These are phyloP conservation scores for Aporophyla nigra DNA, from an alignment of 2,888 invertebrate species.

Conservation along the genomic window DNA sequence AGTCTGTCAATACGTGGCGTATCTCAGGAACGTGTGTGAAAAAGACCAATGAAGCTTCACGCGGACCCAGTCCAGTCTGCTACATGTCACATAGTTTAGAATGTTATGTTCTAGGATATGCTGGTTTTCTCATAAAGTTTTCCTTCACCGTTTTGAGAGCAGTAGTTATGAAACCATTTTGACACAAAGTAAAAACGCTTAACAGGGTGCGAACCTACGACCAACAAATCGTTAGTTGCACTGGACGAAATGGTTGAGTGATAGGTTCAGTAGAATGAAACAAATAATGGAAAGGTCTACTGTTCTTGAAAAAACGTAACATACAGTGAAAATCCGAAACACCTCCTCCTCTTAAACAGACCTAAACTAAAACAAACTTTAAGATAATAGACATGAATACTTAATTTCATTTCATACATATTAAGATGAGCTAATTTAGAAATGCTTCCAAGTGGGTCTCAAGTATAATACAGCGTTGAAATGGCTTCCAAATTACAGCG, in stretches of 20 bases:
- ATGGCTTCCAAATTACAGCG: constrained; percentile 69
- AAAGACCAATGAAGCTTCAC: no score
- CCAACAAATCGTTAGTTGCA: no score
- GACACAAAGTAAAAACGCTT: no score
- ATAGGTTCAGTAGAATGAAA: not conserved
- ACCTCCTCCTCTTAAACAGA: not conserved
- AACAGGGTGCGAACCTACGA: no score
- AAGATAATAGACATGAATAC: constrained; percentile 5
- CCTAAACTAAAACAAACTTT: constrained; percentile 19
- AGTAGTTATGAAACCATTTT: no score
- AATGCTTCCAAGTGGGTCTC: constrained; percentile 47
- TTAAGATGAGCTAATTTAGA: constrained; percentile 47
- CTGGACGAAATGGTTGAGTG: not conserved
- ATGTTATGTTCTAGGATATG: no score
- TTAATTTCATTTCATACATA: constrained; percentile 33
- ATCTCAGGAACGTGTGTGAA: no score
- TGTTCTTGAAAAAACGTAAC: not conserved
- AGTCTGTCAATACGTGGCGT: no score
- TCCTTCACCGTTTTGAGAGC: no score
- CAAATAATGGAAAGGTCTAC: not conserved
- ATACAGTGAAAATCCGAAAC: not conserved
- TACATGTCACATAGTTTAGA: no score
- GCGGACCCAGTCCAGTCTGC: no score
- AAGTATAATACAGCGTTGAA: constrained; percentile 57
- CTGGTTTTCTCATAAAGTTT: no score